Conservation (phyloP, 1,140 invertebrate genomes). For the Sminthurinus signatus region DNA sequence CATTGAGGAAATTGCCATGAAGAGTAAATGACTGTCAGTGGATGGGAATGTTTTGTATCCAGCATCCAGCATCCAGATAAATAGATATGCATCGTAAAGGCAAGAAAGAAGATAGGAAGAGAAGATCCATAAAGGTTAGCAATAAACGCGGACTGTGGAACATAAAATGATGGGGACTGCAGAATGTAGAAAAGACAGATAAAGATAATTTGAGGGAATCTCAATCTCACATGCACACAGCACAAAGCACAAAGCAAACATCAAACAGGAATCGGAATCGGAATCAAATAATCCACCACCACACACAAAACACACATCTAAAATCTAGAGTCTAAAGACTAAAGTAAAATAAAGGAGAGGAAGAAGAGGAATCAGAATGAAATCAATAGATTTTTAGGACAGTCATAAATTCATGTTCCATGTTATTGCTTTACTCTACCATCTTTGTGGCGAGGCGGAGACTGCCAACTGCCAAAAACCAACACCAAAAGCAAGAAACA, state of each 20-base stretch:
- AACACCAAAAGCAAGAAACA: too few relatives aligned
- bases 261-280: too few relatives aligned
- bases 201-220: constrained; percentile 16
- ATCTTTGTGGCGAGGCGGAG: too few relatives aligned
- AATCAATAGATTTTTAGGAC: constrained; percentile 15
- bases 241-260: constrained; percentile 2
- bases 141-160: constrained; percentile 9
- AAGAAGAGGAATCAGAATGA: constrained; percentile 1
- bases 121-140: constrained; percentile 8
- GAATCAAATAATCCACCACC: too few relatives aligned
- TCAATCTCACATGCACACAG: constrained; percentile 12
- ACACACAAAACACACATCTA: too few relatives aligned
- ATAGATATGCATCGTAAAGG: too few relatives aligned
- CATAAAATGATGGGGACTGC: constrained; percentile 11
- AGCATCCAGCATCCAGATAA: too few relatives aligned
- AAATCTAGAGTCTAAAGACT: too few relatives aligned
- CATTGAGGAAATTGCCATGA: too few relatives aligned
- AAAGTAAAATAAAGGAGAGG: constrained; percentile 3
- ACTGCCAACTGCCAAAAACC: too few relatives aligned
- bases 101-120: not conserved
- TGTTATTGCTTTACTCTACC: constrained; percentile 8
- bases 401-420: constrained; percentile 12
- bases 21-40: too few relatives aligned
- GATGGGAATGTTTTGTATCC: too few relatives aligned
- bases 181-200: constrained; percentile 5